A percentile compares a stretch with the other conserved stretches of the same genome.
Conservation (phyloP, 1,140 invertebrate genomes). For the Drosophila setifemur region DNA sequence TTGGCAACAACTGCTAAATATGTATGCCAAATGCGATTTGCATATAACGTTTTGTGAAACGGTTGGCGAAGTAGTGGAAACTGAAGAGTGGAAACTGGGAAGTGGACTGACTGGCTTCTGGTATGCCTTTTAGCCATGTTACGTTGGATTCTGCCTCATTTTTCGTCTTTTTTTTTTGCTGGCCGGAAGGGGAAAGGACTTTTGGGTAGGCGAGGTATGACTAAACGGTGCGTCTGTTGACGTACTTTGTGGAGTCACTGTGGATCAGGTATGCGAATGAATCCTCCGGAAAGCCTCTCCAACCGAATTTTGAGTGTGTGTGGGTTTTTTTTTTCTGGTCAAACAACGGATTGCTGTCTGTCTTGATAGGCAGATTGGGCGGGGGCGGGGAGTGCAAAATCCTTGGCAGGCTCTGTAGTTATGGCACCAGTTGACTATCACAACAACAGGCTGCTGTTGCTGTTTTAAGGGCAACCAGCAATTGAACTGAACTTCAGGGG, state of each 20-base stretch:
- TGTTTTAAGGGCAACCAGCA: constrained; percentile 22
- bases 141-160: constrained; percentile 32
- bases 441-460: constrained; percentile 2
- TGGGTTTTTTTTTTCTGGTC: constrained; percentile 12
- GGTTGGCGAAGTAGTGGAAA: constrained; percentile 27
- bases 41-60: constrained; percentile 69
- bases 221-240: constrained; percentile 31
- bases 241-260: constrained; percentile 46
- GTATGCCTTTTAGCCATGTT: constrained; percentile 66
- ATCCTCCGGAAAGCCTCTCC: neutral
- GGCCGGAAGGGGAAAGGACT: neutral
- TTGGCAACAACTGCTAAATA: constrained; percentile 70
- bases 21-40: constrained; percentile 78
- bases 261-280: constrained; percentile 48
- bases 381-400: too few species aligned
- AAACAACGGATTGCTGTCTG: constrained; percentile 53
- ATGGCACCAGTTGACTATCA: constrained; percentile 40
- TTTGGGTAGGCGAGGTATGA: constrained; percentile 11
- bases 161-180: constrained; percentile 31
- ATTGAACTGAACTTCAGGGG: neutral
- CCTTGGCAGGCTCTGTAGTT: constrained; percentile 16
- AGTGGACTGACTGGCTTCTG: constrained; percentile 15
- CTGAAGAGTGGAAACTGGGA: neutral
- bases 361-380: constrained; percentile 37
- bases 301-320: too few species aligned